These are phyloP conservation scores for Drosophila eugracilis DNA, from an alignment of 1,140 invertebrate genomes.

Conservation along the genomic window DNA sequence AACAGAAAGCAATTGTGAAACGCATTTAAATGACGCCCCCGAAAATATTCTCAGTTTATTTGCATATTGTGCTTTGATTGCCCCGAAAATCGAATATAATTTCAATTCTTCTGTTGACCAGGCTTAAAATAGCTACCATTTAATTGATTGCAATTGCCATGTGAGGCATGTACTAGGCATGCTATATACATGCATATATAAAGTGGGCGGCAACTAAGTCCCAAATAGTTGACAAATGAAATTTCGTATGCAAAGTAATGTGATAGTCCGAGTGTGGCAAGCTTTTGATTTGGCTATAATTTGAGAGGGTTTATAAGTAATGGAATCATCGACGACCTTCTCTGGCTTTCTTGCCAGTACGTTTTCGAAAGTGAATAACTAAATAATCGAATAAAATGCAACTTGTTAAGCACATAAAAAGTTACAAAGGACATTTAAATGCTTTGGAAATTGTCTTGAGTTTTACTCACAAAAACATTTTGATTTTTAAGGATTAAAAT, in stretches of 20 bases:
- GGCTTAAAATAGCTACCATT: conserved; percentile 33
- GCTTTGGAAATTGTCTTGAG: too few relatives aligned
- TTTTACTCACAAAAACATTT: too few relatives aligned
- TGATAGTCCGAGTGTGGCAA: conserved; percentile 33
- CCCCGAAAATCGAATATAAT: conserved; percentile 47
- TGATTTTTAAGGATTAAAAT: too few relatives aligned
- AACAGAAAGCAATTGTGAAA: conserved; percentile 69
- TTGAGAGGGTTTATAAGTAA: conserved; percentile 6
- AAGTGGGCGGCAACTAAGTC: conserved; percentile 4
- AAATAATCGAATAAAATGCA: background rate
- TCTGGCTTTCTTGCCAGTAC: background rate
- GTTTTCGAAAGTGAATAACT: background rate
- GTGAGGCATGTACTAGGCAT: too few relatives aligned
- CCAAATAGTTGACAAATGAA: conserved; percentile 24
- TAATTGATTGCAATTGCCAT: conserved; percentile 64
- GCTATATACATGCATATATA: too few relatives aligned
- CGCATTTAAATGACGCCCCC: conserved; percentile 65
- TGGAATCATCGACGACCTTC: conserved; percentile 3
- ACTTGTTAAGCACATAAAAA: background rate
- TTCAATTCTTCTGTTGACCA: conserved; percentile 37
- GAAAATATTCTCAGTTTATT: conserved; percentile 57
- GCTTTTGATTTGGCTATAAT: conserved; percentile 22
- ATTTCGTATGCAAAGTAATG: conserved; percentile 29
- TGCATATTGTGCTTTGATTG: conserved; percentile 46
- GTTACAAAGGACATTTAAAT: too few relatives aligned